phyloP scores from a whole-genome alignment of 2,113 vertebrate species.

The Gymnarchus niloticus region DNA sequence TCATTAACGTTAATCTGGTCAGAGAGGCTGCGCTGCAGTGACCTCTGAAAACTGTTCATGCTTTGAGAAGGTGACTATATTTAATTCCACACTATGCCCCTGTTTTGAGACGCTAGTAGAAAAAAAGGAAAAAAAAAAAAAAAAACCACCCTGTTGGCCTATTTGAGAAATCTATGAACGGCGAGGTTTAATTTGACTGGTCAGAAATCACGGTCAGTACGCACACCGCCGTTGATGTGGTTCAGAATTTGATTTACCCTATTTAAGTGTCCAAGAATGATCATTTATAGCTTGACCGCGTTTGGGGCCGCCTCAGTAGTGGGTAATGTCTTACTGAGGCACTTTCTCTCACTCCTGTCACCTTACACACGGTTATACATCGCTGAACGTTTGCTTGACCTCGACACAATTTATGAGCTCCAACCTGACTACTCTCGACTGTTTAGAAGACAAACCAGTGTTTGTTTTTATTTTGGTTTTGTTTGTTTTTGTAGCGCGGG shows the following conservation, averaged over 20 bases:
- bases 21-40: not conserved
- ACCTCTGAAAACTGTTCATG: not conserved
- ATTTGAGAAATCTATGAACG: constrained; percentile 49
- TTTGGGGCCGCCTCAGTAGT: constrained; percentile 54
- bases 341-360: constrained; percentile 50
- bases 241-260: constrained; percentile 58
- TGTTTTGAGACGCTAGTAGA: constrained; percentile 38
- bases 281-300: constrained; percentile 23
- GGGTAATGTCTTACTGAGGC: constrained; percentile 16
- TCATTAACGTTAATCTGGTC: not conserved
- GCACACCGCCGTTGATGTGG: constrained; percentile 58
- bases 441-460: constrained; percentile 53
- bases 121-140: too few species aligned
- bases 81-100: constrained; percentile 58
- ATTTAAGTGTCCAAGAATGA: constrained; percentile 58
- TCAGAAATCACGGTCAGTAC: constrained; percentile 52
- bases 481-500: constrained; percentile 55
- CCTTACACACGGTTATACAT: constrained; percentile 40
- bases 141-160: constrained; percentile 41
- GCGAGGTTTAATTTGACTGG: constrained; percentile 47
- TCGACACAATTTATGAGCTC: constrained; percentile 56
- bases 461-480: constrained; percentile 57
- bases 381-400: constrained; percentile 42
- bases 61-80: constrained; percentile 29
- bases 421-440: constrained; percentile 32